Base-by-base conservation (phyloP, 1,140 invertebrate genomes). In the Ceratina japonica region DNA sequence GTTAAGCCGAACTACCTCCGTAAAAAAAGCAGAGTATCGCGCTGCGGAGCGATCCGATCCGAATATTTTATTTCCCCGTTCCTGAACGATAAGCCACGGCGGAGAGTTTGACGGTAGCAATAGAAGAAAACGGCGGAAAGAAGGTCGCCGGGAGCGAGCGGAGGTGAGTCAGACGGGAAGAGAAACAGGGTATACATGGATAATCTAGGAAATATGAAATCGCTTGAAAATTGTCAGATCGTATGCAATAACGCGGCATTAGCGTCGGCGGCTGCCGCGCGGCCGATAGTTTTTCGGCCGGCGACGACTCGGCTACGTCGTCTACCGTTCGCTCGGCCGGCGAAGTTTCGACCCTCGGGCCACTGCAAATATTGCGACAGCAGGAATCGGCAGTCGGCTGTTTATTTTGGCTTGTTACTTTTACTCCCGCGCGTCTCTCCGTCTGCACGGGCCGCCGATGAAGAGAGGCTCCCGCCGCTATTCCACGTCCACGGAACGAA, bases 221-320 rank as follows among this genome's bases (percentile, higher is more conserved):
- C 79, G 80, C 75, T 85, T 64, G 13, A 77, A 83, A 87, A 88
- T 87, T 79, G 86, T 86, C 86, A 87, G 69, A 83, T 85, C 81
- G 80, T 80, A 84, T 84, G 87, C 87, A 86, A 87, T 88, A 87
- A 87, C 80, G 64, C 70, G 71, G 83, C 78, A 88, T 88, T 87
- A 88, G 78, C 52, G 75, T 63, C 59, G 70, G 3, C 24, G 31
- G 10, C 16, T 27, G 20, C 52, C 12, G 20, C 44, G 51, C 13
- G 27, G 69, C 18, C 75, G 58, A 70, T 74, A 79, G 44, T 64
- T 82, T 31, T 1, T 1, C 63, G 0, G 15, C 0, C 16, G 56
- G 8, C 0, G 24, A 0, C 1, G 18, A 59, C 12, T 31, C 16
- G 49, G 16, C 3, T 15, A 18, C n/a, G 49, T 49, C 13, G 44